Percentiles rank a stretch among this genome's conserved stretches.
Evolutionary conservation across 1,140 invertebrate species (phyloP).

Genomic region (Brachionus manjavacas): DNA sequence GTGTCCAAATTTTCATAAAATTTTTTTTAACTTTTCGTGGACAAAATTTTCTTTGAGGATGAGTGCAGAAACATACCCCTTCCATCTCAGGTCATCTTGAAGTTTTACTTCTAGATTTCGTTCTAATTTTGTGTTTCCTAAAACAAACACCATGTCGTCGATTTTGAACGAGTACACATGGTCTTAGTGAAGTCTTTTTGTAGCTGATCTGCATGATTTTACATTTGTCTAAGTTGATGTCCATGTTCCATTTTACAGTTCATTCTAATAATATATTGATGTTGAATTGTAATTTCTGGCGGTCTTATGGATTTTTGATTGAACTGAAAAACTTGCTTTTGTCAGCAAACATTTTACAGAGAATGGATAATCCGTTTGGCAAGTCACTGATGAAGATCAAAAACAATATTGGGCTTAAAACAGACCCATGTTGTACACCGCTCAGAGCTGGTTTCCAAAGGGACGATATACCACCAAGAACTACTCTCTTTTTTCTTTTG

Average conservation of each 20-base stretch:
- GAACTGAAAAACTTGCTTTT: background rate
- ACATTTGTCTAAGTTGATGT: too few species aligned
- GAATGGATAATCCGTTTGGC: background rate
- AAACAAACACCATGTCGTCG: too few species aligned
- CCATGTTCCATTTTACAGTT: too few species aligned
- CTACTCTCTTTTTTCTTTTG: too few species aligned
- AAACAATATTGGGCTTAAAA: background rate
- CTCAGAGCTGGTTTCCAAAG: background rate
- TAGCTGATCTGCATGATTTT: too few species aligned
- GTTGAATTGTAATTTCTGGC: too few species aligned
- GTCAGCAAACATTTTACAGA: background rate
- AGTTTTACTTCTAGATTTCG: background rate
- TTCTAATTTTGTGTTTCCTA: background rate
- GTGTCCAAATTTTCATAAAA: too few species aligned
- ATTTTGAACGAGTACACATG: too few species aligned
- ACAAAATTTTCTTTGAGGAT: too few species aligned
- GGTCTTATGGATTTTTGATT: background rate
- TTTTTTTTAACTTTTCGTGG: too few species aligned
- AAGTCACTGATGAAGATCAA: background rate
- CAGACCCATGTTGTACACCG: background rate
- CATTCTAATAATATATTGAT: too few species aligned
- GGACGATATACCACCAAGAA: background rate
- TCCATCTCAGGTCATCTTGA: background rate
- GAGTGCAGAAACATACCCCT: background rate
- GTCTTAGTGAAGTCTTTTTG: too few species aligned